These are phyloP conservation scores for Pseudomyrmex sp. DNA, from an alignment of 1,140 invertebrate genomes.

Conservation along the genomic window DNA sequence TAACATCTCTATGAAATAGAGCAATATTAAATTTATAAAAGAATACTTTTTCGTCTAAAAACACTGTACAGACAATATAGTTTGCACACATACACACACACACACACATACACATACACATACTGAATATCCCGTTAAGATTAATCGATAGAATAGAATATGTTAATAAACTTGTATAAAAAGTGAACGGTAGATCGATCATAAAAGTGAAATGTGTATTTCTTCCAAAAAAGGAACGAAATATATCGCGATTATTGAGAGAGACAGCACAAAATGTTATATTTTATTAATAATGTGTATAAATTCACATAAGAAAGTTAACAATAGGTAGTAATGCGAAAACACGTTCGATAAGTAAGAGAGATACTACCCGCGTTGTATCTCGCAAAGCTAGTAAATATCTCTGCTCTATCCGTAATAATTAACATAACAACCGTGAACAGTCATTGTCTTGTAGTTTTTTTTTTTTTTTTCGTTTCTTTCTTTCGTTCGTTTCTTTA, in stretches of 20 bases:
- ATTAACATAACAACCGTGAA: conserved; percentile 24
- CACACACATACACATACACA: neutral
- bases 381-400: conserved; percentile 13
- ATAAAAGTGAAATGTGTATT: conserved; percentile 33
- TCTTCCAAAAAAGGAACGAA: conserved; percentile 15
- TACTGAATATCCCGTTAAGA: conserved; percentile 63
- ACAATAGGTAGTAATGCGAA: conserved; percentile 50
- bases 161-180: conserved; percentile 67
- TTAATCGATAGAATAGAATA: conserved; percentile 71
- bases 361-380: conserved; percentile 20
- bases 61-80: neutral
- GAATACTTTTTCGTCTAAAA: conserved; percentile 4
- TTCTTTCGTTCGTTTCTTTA: conserved; percentile 25
- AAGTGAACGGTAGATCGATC: conserved; percentile 33
- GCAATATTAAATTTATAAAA: neutral
- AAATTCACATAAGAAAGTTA: conserved; percentile 52
- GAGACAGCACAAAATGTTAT: conserved; percentile 40
- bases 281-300: conserved; percentile 44
- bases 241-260: neutral
- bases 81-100: neutral
- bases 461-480: no score
- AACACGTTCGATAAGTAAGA: conserved; percentile 40
- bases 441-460: conserved; percentile 4
- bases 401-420: conserved; percentile 31
- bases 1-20: neutral